phyloP scores from a whole-genome alignment of 2,888 invertebrate species.

The Hedychridium roseum region DNA sequence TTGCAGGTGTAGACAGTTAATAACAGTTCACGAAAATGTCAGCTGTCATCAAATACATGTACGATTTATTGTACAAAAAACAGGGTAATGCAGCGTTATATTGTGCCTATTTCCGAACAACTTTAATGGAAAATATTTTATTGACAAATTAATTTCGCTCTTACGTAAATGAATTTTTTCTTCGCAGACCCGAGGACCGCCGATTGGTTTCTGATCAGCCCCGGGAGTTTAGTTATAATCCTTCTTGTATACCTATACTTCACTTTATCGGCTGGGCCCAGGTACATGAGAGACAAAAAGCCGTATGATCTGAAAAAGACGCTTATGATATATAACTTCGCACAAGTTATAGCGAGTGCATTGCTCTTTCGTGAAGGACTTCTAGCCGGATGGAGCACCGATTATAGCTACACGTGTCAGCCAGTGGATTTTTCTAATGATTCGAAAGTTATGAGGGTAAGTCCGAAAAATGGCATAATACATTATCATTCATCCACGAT shows the following conservation, averaged over 20 bases:
- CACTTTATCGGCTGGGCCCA: constrained; percentile 79
- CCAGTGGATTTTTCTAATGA: constrained; percentile 72
- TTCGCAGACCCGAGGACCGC: constrained; percentile 73
- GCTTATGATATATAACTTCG: constrained; percentile 84
- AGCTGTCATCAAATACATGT: constrained; percentile 52
- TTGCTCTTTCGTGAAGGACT: constrained; percentile 75
- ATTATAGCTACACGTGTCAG: constrained; percentile 78
- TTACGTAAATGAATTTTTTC: neutral
- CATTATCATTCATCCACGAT: no score
- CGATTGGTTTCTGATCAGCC: constrained; percentile 79
- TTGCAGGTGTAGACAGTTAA: neutral
- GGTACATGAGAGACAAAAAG: constrained; percentile 85
- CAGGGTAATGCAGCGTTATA: constrained; percentile 51
- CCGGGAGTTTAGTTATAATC: constrained; percentile 73
- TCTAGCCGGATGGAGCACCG: constrained; percentile 61
- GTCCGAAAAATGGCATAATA: no score
- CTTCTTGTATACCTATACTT: constrained; percentile 76
- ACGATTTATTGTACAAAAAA: constrained; percentile 51
- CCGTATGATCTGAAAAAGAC: constrained; percentile 81
- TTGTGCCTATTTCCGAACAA: no score
- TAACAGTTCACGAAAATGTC: constrained; percentile 42
- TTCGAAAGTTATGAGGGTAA: constrained; percentile 72
- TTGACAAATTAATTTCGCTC: neutral
- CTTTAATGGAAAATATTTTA: no score
- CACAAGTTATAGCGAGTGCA: constrained; percentile 84